phyloP scores from a whole-genome alignment of 2,113 vertebrate genomes.

The Engraulis encrasicolus region DNA sequence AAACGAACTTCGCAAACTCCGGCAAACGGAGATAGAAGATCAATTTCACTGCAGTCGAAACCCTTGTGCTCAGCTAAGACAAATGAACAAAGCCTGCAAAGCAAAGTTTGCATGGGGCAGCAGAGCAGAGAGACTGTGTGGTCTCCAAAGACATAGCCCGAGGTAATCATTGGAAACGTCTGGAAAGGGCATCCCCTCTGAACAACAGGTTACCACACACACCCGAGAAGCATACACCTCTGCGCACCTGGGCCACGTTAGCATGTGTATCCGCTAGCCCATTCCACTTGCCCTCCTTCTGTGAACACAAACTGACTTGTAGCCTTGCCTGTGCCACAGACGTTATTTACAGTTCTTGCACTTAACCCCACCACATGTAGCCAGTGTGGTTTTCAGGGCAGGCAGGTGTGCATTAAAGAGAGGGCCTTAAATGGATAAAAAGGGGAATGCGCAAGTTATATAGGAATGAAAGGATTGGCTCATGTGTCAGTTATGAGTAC shows the following conservation, averaged over 20 bases:
- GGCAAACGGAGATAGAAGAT: neutral
- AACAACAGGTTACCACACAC: neutral
- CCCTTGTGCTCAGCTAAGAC: neutral
- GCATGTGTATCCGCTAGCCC: neutral
- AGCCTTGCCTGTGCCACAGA: neutral
- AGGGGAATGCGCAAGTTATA: neutral
- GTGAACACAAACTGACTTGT: neutral
- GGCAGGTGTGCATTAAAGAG: conserved; percentile 1
- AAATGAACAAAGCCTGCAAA: conserved; percentile 5
- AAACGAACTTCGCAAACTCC: neutral
- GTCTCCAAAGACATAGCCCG: neutral
- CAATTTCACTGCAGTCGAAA: neutral
- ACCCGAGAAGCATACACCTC: neutral
- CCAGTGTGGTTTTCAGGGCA: neutral
- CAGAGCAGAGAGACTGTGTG: conserved; percentile 32
- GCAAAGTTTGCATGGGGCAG: neutral
- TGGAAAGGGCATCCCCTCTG: neutral
- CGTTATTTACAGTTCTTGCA: neutral
- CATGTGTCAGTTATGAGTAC: neutral
- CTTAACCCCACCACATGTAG: conserved; percentile 9
- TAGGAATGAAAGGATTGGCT: neutral
- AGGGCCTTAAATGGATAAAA: neutral
- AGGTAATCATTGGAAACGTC: conserved; percentile 10
- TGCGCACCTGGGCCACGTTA: conserved; percentile 41
- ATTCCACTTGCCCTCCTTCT: neutral